These are phyloP conservation scores for Anser brachyrhynchus DNA, from an alignment of 2,113 vertebrate genomes.

Conservation along the genomic window DNA sequence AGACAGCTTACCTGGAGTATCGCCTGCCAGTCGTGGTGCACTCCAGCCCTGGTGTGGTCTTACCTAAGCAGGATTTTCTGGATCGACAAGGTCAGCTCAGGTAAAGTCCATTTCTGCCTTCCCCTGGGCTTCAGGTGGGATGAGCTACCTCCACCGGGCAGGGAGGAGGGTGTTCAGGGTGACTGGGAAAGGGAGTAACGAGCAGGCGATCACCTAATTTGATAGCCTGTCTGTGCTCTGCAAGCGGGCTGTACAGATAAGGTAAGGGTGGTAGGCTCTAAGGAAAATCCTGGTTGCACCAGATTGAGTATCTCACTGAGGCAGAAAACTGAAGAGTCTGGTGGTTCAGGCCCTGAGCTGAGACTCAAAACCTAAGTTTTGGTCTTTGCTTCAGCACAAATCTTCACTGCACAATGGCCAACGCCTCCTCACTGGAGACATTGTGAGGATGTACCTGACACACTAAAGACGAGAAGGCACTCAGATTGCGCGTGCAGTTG, in stretches of 20 bases:
- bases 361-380: neutral
- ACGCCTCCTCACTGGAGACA: neutral
- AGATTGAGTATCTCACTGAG: neutral
- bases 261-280: neutral
- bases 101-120: conserved; percentile 73
- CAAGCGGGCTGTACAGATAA: neutral
- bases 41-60: conserved; percentile 89
- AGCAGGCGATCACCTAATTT: neutral
- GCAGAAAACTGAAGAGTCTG: neutral
- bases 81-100: conserved; percentile 97
- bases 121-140: neutral
- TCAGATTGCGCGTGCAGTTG: neutral
- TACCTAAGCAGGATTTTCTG: conserved; percentile 91
- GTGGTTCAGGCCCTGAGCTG: neutral
- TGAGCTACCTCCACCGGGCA: neutral
- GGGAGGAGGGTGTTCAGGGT: neutral
- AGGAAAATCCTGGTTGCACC: neutral
- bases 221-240: neutral
- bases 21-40: conserved; percentile 92
- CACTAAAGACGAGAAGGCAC: neutral
- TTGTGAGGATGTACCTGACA: neutral
- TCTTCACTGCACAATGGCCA: neutral
- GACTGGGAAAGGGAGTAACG: neutral
- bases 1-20: conserved; percentile 93
- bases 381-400: neutral